Evolutionary conservation across 1,140 invertebrate genomes (phyloP).

Genomic region (Zaprionus davidi): DNA sequence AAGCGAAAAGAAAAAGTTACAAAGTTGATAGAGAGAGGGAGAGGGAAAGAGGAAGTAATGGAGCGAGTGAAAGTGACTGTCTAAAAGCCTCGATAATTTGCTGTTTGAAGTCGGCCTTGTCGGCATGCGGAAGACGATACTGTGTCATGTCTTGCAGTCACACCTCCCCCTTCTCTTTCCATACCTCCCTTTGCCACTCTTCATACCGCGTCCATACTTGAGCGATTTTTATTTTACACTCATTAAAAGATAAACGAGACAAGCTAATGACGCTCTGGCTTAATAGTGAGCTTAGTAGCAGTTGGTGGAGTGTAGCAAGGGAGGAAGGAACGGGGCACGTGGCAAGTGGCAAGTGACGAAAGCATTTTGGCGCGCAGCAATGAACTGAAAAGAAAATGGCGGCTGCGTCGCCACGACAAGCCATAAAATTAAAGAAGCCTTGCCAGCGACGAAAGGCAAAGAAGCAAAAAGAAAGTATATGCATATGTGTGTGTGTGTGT

Average conservation of each 20-base stretch:
- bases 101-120: neutral
- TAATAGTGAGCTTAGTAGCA: conserved; percentile 53
- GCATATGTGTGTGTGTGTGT: neutral
- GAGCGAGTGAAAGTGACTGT: conserved; percentile 14
- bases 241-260: conserved; percentile 82
- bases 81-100: conserved; percentile 40
- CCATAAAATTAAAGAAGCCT: conserved; percentile 68
- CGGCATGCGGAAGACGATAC: neutral
- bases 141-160: neutral
- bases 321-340: neutral
- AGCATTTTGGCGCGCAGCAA: conserved; percentile 53
- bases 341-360: conserved; percentile 39
- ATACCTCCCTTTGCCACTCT: too few relatives aligned
- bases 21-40: neutral
- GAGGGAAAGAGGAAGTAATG: neutral
- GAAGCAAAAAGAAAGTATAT: conserved; percentile 12
- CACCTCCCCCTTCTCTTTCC: neutral
- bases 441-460: neutral
- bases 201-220: conserved; percentile 9
- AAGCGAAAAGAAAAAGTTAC: neutral
- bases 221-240: conserved; percentile 75
- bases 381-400: conserved; percentile 77
- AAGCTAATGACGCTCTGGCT: conserved; percentile 77
- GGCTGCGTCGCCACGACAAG: conserved; percentile 65
- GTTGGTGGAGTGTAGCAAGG: neutral